Conservation (phyloP, 37 sponge, comb jelly and placozoan species). For the Halichondria panicea region DNA sequence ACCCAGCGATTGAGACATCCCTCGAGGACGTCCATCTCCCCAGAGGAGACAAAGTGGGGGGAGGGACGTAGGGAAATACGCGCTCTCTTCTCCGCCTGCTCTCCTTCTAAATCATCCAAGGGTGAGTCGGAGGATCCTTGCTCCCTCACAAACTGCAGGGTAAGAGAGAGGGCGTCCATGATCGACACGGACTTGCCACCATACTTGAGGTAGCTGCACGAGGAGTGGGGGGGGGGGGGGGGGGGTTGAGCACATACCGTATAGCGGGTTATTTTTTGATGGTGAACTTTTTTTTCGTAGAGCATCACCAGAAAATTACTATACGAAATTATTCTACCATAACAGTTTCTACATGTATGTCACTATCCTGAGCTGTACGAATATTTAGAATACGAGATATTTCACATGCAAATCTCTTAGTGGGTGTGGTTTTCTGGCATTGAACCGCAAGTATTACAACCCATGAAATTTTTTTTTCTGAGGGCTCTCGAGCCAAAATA, state of each 20-base stretch:
- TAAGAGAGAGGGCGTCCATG: constrained; percentile 31
- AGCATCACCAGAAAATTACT: too few relatives aligned
- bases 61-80: constrained; percentile 32
- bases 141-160: constrained; percentile 39
- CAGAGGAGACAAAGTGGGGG: constrained; percentile 24
- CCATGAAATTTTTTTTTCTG: too few relatives aligned
- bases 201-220: constrained; percentile 46
- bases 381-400: too few relatives aligned
- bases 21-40: constrained; percentile 18
- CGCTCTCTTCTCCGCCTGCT: constrained; percentile 31
- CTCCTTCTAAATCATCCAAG: neutral
- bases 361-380: too few relatives aligned
- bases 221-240: neutral
- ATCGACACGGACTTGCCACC: constrained; percentile 33
- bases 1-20: constrained; percentile 36
- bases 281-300: too few relatives aligned
- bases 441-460: too few relatives aligned
- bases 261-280: too few relatives aligned
- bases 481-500: neutral
- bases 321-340: too few relatives aligned
- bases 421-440: too few relatives aligned
- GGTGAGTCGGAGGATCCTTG: neutral
- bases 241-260: too few relatives aligned
- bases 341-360: too few relatives aligned
- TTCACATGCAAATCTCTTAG: too few relatives aligned